These are phyloP conservation scores for Andrena marginata DNA, from an alignment of 2,888 invertebrate genomes.

Conservation along the genomic window DNA sequence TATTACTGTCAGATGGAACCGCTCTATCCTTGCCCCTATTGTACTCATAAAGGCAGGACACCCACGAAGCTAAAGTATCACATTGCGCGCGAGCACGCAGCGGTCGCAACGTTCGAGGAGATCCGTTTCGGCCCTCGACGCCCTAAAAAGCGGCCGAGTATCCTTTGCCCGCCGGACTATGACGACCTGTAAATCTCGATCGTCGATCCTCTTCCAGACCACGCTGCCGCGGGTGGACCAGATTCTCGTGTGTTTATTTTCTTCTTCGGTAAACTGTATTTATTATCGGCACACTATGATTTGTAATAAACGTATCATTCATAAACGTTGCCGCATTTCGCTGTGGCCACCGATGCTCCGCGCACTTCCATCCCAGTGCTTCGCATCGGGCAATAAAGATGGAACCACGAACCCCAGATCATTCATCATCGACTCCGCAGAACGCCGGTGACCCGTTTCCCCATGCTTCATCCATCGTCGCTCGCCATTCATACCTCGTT, in stretches of 20 bases:
- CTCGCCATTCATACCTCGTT: not conserved
- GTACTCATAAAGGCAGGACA: slow-evolving; percentile 74
- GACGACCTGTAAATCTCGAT: not conserved
- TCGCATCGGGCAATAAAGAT: no score
- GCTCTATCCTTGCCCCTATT: slow-evolving; percentile 75
- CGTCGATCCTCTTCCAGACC: not conserved
- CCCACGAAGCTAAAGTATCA: slow-evolving; percentile 74
- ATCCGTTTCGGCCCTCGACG: not conserved
- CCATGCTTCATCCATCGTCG: not conserved
- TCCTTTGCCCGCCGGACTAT: no score
- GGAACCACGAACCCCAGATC: no score
- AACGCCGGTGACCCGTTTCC: no score
- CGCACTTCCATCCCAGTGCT: no score
- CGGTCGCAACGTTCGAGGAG: slow-evolving; percentile 1
- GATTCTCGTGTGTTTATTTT: not conserved
- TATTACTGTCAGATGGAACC: slow-evolving; percentile 79
- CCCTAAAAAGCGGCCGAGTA: no score
- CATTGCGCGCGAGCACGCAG: slow-evolving; percentile 72
- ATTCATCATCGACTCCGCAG: no score
- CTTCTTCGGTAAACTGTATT: slow-evolving; percentile 25
- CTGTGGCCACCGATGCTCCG: no score
- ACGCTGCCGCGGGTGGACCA: not conserved
- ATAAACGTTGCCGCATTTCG: not conserved
- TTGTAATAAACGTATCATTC: slow-evolving; percentile 47
- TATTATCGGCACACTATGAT: not conserved